Conservation (phyloP, 2,797 vertebrate genomes). For the Gadopsis bispinosus region DNA sequence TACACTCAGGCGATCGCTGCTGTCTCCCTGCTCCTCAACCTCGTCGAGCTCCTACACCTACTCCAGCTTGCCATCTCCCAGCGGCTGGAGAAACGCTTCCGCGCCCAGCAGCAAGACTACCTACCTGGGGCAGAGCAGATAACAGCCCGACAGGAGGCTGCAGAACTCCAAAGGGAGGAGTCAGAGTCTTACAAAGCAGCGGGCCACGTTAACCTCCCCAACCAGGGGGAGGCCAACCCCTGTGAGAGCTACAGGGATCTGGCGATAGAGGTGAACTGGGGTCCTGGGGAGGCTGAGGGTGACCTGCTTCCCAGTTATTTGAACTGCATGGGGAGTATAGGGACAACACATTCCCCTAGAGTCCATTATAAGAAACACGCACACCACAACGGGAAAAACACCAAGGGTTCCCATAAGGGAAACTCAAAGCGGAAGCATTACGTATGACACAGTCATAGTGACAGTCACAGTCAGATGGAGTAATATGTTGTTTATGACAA, state of each 20-base stretch:
- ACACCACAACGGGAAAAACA: conserved; percentile 55
- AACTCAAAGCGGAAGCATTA: conserved; percentile 78
- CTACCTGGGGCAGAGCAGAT: conserved; percentile 22
- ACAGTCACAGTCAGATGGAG: neutral
- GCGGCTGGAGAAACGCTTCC: conserved; percentile 70
- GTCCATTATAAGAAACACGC: conserved; percentile 62
- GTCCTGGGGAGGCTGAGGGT: conserved; percentile 9
- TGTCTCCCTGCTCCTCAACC: conserved; percentile 86
- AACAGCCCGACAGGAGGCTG: neutral
- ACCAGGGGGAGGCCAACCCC: conserved; percentile 52
- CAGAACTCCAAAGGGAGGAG: conserved; percentile 2
- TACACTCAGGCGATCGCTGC: conserved; percentile 85
- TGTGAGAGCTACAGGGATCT: conserved; percentile 59
- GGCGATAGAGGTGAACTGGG: conserved; percentile 58
- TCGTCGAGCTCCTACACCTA: conserved; percentile 85
- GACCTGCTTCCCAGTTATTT: conserved; percentile 79
- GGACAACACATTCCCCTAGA: conserved; percentile 55
- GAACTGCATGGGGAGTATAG: conserved; percentile 73
- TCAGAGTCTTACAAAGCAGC: conserved; percentile 46
- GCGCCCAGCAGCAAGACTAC: neutral
- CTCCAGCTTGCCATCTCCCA: conserved; percentile 75
- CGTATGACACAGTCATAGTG: conserved; percentile 66
- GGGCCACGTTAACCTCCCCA: conserved; percentile 43
- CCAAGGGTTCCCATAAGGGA: conserved; percentile 61
- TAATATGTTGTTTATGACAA: neutral